Evolutionary conservation across 2,113 vertebrate species (phyloP).

Genomic region (Grus americana): DNA sequence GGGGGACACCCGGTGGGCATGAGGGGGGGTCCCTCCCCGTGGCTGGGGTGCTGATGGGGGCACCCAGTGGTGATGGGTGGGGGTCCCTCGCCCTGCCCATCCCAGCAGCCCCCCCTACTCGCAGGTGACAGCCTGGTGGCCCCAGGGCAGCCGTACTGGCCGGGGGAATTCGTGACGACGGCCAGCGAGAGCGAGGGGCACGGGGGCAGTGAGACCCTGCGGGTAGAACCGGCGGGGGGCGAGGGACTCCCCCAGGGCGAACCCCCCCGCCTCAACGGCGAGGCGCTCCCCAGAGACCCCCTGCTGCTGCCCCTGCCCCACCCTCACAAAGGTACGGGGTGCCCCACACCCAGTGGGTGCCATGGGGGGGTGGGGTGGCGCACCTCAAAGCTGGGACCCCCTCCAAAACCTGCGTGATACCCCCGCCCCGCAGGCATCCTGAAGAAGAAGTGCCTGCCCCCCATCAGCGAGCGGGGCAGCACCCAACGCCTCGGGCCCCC

Average conservation of each 20-base stretch:
- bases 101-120: neutral
- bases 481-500: neutral
- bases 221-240: conserved; percentile 16
- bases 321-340: conserved; percentile 82
- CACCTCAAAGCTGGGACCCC: no score
- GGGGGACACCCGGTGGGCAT: no score
- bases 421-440: no score
- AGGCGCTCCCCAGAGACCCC: conserved; percentile 61
- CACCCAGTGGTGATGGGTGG: neutral
- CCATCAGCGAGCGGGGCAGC: conserved; percentile 73
- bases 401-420: no score
- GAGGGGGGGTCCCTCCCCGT: no score
- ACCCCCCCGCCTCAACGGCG: conserved; percentile 61
- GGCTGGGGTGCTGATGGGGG: no score
- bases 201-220: conserved; percentile 43
- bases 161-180: conserved; percentile 74
- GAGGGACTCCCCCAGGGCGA: conserved; percentile 47
- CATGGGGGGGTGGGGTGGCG: no score
- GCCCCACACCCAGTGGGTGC: neutral
- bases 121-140: conserved; percentile 67
- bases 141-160: conserved; percentile 76
- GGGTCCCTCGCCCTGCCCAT: no score
- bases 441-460: no score
- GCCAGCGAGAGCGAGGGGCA: conserved; percentile 66
- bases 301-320: conserved; percentile 69